Evolutionary conservation across 1,140 invertebrate species (phyloP).

Genomic region (Episyrphus balteatus): DNA sequence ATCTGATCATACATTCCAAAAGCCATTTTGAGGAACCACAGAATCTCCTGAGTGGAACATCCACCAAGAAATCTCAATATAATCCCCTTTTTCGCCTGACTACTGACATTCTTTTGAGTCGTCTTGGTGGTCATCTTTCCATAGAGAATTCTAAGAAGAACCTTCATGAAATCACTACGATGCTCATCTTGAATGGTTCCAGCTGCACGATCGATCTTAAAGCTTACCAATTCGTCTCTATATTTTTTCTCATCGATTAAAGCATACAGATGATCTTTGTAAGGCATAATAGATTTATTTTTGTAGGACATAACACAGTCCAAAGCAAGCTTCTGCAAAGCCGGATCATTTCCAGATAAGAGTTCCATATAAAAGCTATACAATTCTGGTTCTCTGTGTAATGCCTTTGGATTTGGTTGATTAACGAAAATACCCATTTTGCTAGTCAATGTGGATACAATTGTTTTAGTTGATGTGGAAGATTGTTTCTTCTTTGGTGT

Average conservation of each 20-base stretch:
- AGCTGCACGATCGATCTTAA: conserved; percentile 62
- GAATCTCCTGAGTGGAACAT: conserved; percentile 63
- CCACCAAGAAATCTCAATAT: conserved; percentile 78
- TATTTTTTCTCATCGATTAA: conserved; percentile 80
- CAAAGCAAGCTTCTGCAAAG: conserved; percentile 73
- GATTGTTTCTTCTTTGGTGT: neutral
- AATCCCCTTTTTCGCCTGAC: conserved; percentile 55
- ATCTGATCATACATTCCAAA: conserved; percentile 62
- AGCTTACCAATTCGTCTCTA: conserved; percentile 68
- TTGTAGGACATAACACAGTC: conserved; percentile 79
- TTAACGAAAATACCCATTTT: conserved; percentile 59
- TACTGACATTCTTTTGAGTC: conserved; percentile 58
- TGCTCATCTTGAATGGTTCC: conserved; percentile 58
- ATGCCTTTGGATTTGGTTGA: conserved; percentile 66
- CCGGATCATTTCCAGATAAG: conserved; percentile 60
- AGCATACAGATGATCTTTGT: conserved; percentile 63
- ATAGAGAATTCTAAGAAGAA: conserved; percentile 77
- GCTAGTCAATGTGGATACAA: conserved; percentile 35
- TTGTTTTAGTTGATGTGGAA: conserved; percentile 12
- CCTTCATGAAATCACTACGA: conserved; percentile 61
- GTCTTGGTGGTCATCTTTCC: conserved; percentile 79
- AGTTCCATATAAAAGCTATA: conserved; percentile 66
- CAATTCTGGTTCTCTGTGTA: conserved; percentile 65
- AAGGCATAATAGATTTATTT: conserved; percentile 60
- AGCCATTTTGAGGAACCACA: conserved; percentile 70